Base-by-base conservation (phyloP, 2,113 vertebrate species). In the Catharus minimus region DNA sequence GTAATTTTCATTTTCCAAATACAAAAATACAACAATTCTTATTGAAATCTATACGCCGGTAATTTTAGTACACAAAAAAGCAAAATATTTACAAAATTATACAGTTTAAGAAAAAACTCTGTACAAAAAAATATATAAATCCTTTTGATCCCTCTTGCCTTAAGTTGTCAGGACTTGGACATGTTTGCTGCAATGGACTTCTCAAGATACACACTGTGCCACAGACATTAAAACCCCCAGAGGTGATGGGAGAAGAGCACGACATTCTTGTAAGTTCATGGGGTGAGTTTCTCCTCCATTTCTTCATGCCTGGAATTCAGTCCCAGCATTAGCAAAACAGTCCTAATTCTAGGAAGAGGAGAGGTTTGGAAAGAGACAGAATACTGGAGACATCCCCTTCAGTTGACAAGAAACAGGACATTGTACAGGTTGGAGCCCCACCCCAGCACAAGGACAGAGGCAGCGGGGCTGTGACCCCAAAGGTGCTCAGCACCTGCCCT, bases 1-100 rank as follows among this genome's bases (percentile, higher is more conserved):
- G 97, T 93, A 96, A 91, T 97, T 97, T 92, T 96, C 89, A 92
- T 96, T 95, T 96, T 97, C 95, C 97, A 97, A 96, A 97, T 98
- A 98, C 97, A 98, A 98, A 98, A 98, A 98, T 98, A 98, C 98
- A 98, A 98, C 97, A 96, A 95, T 95, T 98, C 97, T 98, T 95
- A 98, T 97, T 96, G 98, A 98, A 98, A 98, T 98, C 97, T 98
- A 98, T 97, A 97, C 80, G 97, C 96, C 95, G 90, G 97, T 97
- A 97, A 95, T 97, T 97, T 98, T 97, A 97, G 97, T 97, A 98
- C 98, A 98, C 97, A 98, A 97, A 95, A 95, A 97, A 97, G 97
- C 96, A 95, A 97, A 97, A 83, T 98, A 98, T 98, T 98, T 98
- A 98, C 98, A 98, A 96, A 98, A 98, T 98, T 97, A 98, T 97